Conservation (phyloP, 2,797 vertebrate species). For the Sandelia bainsii region DNA sequence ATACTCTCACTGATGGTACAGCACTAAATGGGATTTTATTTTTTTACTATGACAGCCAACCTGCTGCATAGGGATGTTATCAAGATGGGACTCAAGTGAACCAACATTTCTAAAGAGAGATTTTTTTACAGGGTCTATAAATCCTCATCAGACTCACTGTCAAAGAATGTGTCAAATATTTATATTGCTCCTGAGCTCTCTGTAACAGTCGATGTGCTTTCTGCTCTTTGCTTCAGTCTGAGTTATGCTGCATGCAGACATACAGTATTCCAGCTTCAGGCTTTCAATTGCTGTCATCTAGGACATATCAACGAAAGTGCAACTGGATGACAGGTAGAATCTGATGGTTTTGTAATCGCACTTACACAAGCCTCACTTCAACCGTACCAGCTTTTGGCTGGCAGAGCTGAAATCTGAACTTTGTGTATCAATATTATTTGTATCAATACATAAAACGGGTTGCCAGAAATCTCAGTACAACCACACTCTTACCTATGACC, state of each 20-base stretch:
- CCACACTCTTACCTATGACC: too few species aligned
- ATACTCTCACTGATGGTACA: not conserved
- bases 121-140: slow-evolving; percentile 6
- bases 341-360: slow-evolving; percentile 12
- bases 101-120: slow-evolving; percentile 4
- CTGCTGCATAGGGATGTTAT: not conserved
- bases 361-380: not conserved
- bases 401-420: not conserved
- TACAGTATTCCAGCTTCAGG: slow-evolving; percentile 14
- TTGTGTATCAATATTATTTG: not conserved
- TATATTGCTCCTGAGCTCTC: slow-evolving; percentile 3
- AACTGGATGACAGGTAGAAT: not conserved
- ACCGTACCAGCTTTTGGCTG: not conserved
- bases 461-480: not conserved
- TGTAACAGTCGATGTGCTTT: not conserved
- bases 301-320: not conserved
- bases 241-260: slow-evolving; percentile 1
- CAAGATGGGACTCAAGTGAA: not conserved
- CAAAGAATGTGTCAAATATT: slow-evolving; percentile 15
- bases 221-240: not conserved
- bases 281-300: slow-evolving; percentile 7
- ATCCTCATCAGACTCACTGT: slow-evolving; percentile 14
- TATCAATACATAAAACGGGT: not conserved
- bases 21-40: too few species aligned
- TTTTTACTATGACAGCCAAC: not conserved